These are phyloP conservation scores for Scelioninae gen. 1 DNA, from an alignment of 2,888 invertebrate genomes.

Conservation along the genomic window DNA sequence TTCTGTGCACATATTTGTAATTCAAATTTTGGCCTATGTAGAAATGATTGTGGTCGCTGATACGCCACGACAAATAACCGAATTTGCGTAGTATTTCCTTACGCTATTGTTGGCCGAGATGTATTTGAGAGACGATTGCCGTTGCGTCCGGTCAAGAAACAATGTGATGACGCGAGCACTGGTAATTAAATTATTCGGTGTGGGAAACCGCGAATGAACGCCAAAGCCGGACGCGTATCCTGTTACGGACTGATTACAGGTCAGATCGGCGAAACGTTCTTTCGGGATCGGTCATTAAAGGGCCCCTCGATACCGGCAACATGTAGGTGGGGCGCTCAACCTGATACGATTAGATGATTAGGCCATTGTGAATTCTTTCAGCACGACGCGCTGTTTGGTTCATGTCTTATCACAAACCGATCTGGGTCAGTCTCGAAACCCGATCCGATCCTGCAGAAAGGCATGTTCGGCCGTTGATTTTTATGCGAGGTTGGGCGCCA, in stretches of 20 bases:
- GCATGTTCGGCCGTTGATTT: conserved; percentile 40
- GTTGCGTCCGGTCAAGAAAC: no score
- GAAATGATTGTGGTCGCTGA: conserved; percentile 73
- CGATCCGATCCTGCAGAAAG: conserved; percentile 44
- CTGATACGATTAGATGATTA: conserved; percentile 63
- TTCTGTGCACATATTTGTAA: conserved; percentile 79
- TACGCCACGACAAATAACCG: conserved; percentile 42
- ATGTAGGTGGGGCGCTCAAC: conserved; percentile 43
- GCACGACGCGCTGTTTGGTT: conserved; percentile 42
- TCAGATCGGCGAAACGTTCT: conserved; percentile 33
- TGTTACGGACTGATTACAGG: conserved; percentile 49
- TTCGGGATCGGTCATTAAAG: conserved; percentile 49
- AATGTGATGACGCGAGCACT: no score
- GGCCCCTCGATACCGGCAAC: conserved; percentile 31
- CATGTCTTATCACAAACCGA: conserved; percentile 48
- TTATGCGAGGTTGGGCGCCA: conserved; percentile 49
- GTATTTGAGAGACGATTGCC: no score
- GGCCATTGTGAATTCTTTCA: conserved; percentile 50
- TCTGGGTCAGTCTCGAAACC: conserved; percentile 58
- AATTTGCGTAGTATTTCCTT: no score
- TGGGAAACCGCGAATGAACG: no score
- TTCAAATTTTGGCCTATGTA: conserved; percentile 80
- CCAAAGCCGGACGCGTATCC: conserved; percentile 60
- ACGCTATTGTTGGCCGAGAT: no score
- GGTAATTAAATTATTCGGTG: no score